Base-by-base conservation (phyloP, 2,888 invertebrate species). In the Toxonevra muliebris region DNA sequence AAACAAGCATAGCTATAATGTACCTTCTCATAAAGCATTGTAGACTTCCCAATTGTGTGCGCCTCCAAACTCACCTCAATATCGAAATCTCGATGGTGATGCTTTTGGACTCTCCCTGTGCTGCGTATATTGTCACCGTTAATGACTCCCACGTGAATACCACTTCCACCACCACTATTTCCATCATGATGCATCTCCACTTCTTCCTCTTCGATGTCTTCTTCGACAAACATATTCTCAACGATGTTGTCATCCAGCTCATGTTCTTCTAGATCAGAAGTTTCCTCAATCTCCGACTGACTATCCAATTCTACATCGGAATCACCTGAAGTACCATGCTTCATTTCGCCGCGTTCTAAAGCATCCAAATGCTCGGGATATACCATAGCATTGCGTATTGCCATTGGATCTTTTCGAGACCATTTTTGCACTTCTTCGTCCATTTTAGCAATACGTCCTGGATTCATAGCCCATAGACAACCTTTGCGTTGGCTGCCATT, bases 341-440 rank as follows among this genome's bases (percentile, higher is more conserved):
- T 95, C 90, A 96, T 90, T 85, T 95, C 95, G 1, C 96, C 95
- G 2, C 93, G 88, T 82, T 96, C 95, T 52, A 96, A 81, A 0
- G 92, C 88, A 80, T 95, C 94, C 76, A 96, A 85, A 79, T 93
- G 90, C 75, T 95, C 94, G 79, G 98, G 97, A 87, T 92, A 93
- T 50, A 95, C 92, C 97, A 98, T 97, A 3, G 97, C 95, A 78
- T 93, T 93, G 76, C 93, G 92, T 67, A 97, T 96, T 10, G 96
- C 96, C 73, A 90, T 88, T 0, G 96, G 96, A 87, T 98, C 97
- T 85, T 98, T 97, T 74, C 96, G 90, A 20, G 96, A 94, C 96
- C 97, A 98, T 82, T 98, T 98, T 77, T 94, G 94, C 61, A 98
- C 96, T 86, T 98, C 98, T 82, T 97, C 97, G 78, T 98, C 97